These are phyloP conservation scores for Anguilla marmorata DNA, from an alignment of 2,797 vertebrate species.

Conservation along the genomic window DNA sequence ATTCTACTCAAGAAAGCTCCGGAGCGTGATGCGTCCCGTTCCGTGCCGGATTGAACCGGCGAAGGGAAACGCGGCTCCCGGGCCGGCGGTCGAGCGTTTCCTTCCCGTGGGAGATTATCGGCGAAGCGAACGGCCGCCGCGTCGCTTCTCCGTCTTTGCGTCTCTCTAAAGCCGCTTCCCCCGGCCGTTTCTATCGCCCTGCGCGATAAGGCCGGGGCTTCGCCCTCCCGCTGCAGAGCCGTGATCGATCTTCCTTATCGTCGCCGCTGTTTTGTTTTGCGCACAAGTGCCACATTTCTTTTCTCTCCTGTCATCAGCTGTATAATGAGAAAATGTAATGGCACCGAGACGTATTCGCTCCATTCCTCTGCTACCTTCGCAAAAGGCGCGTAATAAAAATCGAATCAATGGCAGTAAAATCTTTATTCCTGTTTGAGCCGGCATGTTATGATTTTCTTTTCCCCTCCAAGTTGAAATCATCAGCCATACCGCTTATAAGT, in stretches of 20 bases:
- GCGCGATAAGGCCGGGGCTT: neutral
- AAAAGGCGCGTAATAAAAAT: constrained; percentile 48
- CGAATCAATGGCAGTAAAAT: neutral
- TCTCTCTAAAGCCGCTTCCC: constrained; percentile 48
- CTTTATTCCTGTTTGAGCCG: neutral
- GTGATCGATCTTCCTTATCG: constrained; percentile 28
- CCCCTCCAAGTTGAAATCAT: neutral
- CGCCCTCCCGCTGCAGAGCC: constrained; percentile 41
- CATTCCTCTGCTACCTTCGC: constrained; percentile 52
- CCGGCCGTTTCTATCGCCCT: constrained; percentile 19
- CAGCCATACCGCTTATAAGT: neutral
- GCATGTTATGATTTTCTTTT: neutral
- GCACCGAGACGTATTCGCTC: constrained; percentile 50
- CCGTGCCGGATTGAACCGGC: neutral
- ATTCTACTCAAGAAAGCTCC: neutral
- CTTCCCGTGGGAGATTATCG: constrained; percentile 42
- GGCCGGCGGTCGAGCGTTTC: neutral
- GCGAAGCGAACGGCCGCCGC: constrained; percentile 36
- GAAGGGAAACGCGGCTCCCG: neutral
- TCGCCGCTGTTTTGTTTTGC: constrained; percentile 45
- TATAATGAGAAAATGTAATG: constrained; percentile 69
- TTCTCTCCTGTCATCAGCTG: constrained; percentile 48
- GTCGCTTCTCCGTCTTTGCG: constrained; percentile 44
- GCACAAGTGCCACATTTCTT: constrained; percentile 35
- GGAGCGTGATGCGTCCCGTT: neutral